phyloP scores from a whole-genome alignment of 2,888 invertebrate species.

The Lapara coniferarum region DNA sequence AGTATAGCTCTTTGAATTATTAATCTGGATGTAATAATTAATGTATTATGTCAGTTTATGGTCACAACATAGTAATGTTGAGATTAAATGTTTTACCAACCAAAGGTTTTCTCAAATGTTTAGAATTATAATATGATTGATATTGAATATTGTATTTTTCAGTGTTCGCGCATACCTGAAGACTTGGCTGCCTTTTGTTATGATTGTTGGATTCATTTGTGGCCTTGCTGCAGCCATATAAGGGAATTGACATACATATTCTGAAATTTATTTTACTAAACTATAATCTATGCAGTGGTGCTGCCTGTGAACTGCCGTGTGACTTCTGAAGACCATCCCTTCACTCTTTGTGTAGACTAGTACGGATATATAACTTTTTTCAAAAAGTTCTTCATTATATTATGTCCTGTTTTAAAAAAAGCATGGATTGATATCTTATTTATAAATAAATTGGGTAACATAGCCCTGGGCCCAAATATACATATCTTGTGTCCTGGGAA shows the following conservation, averaged over 20 bases:
- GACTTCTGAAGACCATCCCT: neutral
- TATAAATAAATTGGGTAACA: no score
- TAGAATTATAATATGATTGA: no score
- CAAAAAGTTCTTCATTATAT: neutral
- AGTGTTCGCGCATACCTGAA: constrained; percentile 88
- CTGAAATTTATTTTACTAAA: neutral
- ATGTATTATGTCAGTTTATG: no score
- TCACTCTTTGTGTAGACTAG: neutral
- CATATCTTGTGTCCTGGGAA: no score
- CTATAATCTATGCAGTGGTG: constrained; percentile 30
- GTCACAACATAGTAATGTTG: no score
- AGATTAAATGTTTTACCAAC: no score
- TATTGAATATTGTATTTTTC: constrained; percentile 49
- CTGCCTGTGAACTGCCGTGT: constrained; percentile 26
- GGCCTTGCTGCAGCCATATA: constrained; percentile 64
- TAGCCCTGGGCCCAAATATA: no score
- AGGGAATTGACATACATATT: constrained; percentile 23
- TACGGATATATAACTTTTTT: neutral
- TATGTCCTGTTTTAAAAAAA: neutral
- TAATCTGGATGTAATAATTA: no score
- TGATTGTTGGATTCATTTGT: constrained; percentile 75
- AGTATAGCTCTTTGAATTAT: no score
- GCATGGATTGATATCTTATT: no score
- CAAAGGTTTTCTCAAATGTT: no score
- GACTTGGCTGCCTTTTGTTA: constrained; percentile 92